These are phyloP conservation scores for Tragelaphus strepsiceros DNA, from an alignment of 2,113 vertebrate species.

Conservation along the genomic window DNA sequence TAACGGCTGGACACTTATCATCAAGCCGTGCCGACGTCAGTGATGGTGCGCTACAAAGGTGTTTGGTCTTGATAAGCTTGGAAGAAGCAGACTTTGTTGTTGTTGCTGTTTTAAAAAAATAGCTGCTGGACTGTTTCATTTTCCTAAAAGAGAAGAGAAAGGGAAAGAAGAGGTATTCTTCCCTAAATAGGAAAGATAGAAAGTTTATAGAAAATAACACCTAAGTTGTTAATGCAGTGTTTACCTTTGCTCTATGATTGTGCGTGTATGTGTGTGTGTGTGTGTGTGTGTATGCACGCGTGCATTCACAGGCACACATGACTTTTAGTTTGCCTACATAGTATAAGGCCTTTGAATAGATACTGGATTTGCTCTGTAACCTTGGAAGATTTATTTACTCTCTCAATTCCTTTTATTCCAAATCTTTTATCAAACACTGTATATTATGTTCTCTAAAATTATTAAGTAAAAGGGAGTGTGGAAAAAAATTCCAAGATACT, in stretches of 20 bases:
- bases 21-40: conserved; percentile 51
- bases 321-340: background rate
- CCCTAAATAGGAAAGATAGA: conserved; percentile 27
- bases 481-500: conserved; percentile 24
- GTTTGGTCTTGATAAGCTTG: conserved; percentile 76
- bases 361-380: background rate
- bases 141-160: background rate
- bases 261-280: background rate
- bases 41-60: conserved; percentile 67
- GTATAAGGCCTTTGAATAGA: background rate
- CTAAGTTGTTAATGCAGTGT: background rate
- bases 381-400: background rate
- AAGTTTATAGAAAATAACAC: background rate
- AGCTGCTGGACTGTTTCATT: background rate
- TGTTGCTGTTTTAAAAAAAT: background rate
- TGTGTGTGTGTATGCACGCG: fast-evolving
- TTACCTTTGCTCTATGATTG: background rate
- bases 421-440: conserved; percentile 16
- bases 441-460: conserved; percentile 18
- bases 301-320: fast-evolving
- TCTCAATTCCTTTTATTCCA: conserved; percentile 26
- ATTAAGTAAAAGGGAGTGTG: background rate
- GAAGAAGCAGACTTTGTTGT: conserved; percentile 71
- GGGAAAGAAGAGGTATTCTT: background rate
- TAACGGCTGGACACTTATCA: conserved; percentile 75